Evolutionary conservation across 1,140 invertebrate species (phyloP), one percentile per base, ranked within the genome.

Genomic region (Brachionus calyciflorus): DNA sequence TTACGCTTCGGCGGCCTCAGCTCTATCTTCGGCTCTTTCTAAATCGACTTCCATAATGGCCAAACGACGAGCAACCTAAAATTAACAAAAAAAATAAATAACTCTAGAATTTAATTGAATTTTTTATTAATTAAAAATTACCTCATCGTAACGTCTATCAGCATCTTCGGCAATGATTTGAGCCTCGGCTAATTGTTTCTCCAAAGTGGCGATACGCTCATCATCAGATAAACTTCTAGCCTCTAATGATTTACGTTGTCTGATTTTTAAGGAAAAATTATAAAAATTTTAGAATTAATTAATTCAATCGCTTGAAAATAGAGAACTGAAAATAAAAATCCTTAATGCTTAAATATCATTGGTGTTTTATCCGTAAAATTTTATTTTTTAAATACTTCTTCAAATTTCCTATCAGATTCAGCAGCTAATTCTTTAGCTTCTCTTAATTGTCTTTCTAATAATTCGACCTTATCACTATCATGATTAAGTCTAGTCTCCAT

Each of bases 111-210:
- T 17, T 30, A 1, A 21, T 37, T 37, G 48, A 49, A 48, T 33
- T 69, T 49, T 33, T 48, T 49, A n/a, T 49, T 51, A 0, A 24
- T n/a, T 19, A n/a, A n/a, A n/a, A n/a, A n/a, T n/a, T n/a, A 97
- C 97, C 95, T 99, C 97, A 92, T 99, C 97, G 89, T 99, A 99
- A 97, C 99, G 99, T 89, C 98, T 93, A 90, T 99, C 97, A 84
- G 97, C 96, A 88, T 99, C 97, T 88, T 99, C 97, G 87, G 97
- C 96, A 84, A 99, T 90, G 90, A 97, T 96, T 86, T 96, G 91
- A 85, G 96, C 96, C 87, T 99, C 96, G 89, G 99, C 99, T 85
- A 99, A 89, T 87, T 99, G 96, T 88, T 93, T 94, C 87, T 99
- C 97, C 84, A 99, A 89, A 84, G 92, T 91, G 86, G 98, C 96